Percentiles rank a stretch among this genome's conserved stretches.
phyloP scores from a whole-genome alignment of 2,113 vertebrate genomes.

The Upupa epops region DNA sequence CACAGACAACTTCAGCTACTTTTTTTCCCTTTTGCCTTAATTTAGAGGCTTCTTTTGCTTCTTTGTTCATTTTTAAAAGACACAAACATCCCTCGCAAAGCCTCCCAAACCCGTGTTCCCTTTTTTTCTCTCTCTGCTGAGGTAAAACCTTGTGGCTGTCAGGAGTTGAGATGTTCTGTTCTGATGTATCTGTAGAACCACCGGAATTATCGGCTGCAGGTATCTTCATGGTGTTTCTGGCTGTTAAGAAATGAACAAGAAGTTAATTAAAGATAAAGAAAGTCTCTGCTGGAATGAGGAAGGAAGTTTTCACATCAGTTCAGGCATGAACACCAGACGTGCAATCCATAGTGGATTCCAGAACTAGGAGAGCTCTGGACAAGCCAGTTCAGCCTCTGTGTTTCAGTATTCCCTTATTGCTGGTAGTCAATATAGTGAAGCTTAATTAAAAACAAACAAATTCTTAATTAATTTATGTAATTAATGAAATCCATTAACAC shows the following conservation, averaged over 20 bases:
- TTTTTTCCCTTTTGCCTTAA: neutral
- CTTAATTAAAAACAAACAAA: too few relatives aligned
- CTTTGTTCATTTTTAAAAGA: neutral
- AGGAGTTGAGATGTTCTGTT: too few relatives aligned
- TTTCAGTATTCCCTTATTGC: too few relatives aligned
- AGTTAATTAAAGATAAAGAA: neutral
- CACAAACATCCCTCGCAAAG: neutral
- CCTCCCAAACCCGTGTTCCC: neutral
- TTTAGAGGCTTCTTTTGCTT: neutral
- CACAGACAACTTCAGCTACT: neutral
- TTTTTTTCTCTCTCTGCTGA: neutral
- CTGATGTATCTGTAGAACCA: too few relatives aligned
- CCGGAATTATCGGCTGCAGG: neutral
- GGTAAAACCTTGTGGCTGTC: neutral
- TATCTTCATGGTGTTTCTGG: neutral
- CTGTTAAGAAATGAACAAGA: neutral
- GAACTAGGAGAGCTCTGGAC: neutral
- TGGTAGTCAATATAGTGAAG: too few relatives aligned
- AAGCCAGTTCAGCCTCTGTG: neutral
- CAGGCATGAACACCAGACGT: neutral
- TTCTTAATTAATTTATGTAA: too few relatives aligned
- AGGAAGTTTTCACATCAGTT: too few relatives aligned
- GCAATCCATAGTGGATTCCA: neutral
- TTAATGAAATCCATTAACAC: neutral
- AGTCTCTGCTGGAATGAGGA: neutral